Percentiles rank a stretch among this genome's conserved stretches.
Conservation (phyloP, 2,888 invertebrate genomes). For the Resseliella maxima region DNA sequence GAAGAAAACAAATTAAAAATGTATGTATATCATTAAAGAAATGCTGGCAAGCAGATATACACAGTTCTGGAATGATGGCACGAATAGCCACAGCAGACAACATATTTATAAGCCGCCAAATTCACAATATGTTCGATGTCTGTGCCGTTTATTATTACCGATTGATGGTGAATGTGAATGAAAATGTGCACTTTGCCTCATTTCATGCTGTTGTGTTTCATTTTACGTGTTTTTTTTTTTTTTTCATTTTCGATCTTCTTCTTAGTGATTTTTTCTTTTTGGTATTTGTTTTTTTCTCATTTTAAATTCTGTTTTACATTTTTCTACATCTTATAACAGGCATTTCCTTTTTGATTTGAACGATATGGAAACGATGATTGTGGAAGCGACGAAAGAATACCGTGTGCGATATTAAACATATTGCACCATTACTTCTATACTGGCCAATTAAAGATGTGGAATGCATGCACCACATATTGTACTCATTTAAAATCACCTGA, state of each 20-base stretch:
- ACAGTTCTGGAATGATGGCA: background rate
- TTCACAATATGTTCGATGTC: conserved; percentile 47
- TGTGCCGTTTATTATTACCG: conserved; percentile 27
- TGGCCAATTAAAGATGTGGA: conserved; percentile 38
- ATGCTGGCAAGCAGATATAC: conserved; percentile 16
- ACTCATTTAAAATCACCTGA: conserved; percentile 48
- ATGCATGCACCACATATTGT: conserved; percentile 44
- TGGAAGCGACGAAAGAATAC: background rate
- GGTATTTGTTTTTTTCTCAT: background rate
- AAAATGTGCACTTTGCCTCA: conserved; percentile 38
- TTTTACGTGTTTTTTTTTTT: background rate
- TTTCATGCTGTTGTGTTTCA: background rate
- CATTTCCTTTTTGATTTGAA: conserved; percentile 46
- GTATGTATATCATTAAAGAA: conserved; percentile 48
- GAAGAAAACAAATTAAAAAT: conserved; percentile 53
- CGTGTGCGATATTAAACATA: conserved; percentile 46
- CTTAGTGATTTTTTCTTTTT: too few species aligned
- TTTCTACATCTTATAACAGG: background rate
- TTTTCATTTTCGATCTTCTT: too few species aligned
- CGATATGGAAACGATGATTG: background rate
- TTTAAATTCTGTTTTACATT: background rate
- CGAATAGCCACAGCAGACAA: conserved; percentile 40
- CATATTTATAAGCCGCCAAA: conserved; percentile 51
- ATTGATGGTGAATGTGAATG: conserved; percentile 53
- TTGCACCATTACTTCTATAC: conserved; percentile 52